These are phyloP conservation scores for Scyliorhinus canicula DNA, from an alignment of 2,797 vertebrate species.

Conservation along the genomic window DNA sequence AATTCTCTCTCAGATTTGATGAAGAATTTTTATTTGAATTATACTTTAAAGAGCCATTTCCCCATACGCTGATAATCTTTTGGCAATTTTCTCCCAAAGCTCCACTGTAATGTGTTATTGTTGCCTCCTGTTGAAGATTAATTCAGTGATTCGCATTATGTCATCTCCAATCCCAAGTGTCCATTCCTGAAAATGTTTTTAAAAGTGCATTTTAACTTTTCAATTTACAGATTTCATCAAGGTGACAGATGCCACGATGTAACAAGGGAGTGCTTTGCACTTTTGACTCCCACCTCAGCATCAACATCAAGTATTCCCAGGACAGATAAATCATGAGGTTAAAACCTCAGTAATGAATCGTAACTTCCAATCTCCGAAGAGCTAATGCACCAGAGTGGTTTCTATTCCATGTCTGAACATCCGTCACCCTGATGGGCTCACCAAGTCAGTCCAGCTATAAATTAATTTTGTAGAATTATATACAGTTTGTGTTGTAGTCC, in stretches of 20 bases:
- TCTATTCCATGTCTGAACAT: not conserved
- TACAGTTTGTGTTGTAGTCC: not conserved
- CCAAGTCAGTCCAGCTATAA: not conserved
- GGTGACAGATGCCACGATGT: not conserved
- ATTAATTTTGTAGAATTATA: not conserved
- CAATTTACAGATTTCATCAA: not conserved
- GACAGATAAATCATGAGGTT: not conserved
- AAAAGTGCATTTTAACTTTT: not conserved
- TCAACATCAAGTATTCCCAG: constrained; percentile 12
- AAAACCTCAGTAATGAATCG: not conserved
- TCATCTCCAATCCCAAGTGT: not conserved
- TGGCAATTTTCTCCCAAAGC: not conserved
- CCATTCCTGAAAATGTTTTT: not conserved
- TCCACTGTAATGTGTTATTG: not conserved
- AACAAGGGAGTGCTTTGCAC: not conserved
- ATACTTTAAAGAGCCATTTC: constrained; percentile 2
- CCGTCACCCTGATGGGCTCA: not conserved
- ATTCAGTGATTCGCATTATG: not conserved
- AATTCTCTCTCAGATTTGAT: not conserved
- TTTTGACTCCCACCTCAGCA: not conserved
- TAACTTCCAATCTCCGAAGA: constrained; percentile 1
- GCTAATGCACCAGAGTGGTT: not conserved
- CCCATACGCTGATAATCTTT: not conserved
- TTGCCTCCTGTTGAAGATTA: not conserved
- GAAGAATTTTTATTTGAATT: not conserved